phyloP scores from a whole-genome alignment of 1,140 invertebrate species.

The Macrobrachium rosenbergii region DNA sequence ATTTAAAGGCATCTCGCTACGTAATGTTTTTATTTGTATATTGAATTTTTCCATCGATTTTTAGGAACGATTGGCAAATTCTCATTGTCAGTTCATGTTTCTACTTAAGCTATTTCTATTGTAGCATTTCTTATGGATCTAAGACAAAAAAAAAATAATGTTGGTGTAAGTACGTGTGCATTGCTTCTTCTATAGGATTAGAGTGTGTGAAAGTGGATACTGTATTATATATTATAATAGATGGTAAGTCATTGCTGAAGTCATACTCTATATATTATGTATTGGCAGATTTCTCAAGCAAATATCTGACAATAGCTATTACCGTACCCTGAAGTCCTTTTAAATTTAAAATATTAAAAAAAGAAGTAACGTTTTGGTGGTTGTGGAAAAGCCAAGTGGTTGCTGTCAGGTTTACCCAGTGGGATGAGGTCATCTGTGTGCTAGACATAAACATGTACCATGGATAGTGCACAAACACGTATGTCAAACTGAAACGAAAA shows the following conservation, averaged over 20 bases:
- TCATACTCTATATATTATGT: conserved; percentile 46
- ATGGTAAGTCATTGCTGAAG: conserved; percentile 50
- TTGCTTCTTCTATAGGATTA: conserved; percentile 61
- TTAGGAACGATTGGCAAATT: conserved; percentile 58
- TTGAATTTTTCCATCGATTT: conserved; percentile 49
- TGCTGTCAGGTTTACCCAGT: too few relatives aligned
- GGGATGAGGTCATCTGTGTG: too few relatives aligned
- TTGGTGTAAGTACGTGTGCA: conserved; percentile 64
- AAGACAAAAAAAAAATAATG: conserved; percentile 44
- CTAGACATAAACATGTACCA: too few relatives aligned
- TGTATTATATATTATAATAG: conserved; percentile 48
- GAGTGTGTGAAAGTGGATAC: conserved; percentile 57
- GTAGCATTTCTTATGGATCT: conserved; percentile 57
- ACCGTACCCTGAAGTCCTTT: conserved; percentile 28
- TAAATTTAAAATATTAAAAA: too few relatives aligned
- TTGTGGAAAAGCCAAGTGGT: neutral
- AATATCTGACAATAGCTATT: conserved; percentile 53
- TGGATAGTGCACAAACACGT: too few relatives aligned
- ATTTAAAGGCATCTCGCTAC: conserved; percentile 59
- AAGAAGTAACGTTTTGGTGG: neutral
- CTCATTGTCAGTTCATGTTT: conserved; percentile 58
- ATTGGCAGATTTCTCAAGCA: conserved; percentile 57
- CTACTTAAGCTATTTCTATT: conserved; percentile 59
- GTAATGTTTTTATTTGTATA: conserved; percentile 59
- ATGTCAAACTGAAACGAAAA: too few relatives aligned